Base-by-base conservation (phyloP, 2,113 vertebrate genomes). In the Cebidichthys violaceus region DNA sequence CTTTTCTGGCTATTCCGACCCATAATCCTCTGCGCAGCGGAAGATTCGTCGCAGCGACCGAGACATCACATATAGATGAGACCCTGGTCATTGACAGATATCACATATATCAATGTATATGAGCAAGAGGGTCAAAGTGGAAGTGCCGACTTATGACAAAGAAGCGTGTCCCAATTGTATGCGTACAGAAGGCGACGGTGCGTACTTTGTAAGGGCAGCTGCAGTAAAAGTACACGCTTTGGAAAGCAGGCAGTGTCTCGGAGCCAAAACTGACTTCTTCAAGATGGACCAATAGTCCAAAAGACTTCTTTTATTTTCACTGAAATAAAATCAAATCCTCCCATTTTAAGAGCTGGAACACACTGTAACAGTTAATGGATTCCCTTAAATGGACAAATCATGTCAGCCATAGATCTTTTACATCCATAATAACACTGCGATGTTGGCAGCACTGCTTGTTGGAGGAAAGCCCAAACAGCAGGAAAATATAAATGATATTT, bases 401-500 rank as follows among this genome's bases (percentile, higher is more conserved):
- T 55, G 54, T 66, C 62, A 29, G 64, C 37, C 4, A 13, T 27
- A 7, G 22, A 15, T 20, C 52, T 65, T 59, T 67, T 37, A 71
- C 33, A 68, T 81, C 41, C 57, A 73, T 24, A 79, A 47, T 70
- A 47, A 27, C 35, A 4, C 2, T 27, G 59, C 1, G 37, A 68
- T 55, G 55, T 66, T 85, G 71, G 79, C 75, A 77, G 78, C 20
- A 33, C 33, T 14, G 66, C 57, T 52, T 52, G 33, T 31, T 86
- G 77, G 79, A 83, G 60, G 15, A 20, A 14, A 50, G 64, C 65
- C 82, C 70, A 57, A 89, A 83, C 79, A 41, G 75, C 85, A 84
- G 88, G 85, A 72, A 82, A 87, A 81, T 75, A 76, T 79, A 77
- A 89, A 74, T 70, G 37, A 27, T 72, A 55, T 81, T 87, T 81